Evolutionary conservation across 2,113 vertebrate species (phyloP), one percentile per base, ranked within the genome.

Genomic region (Ivindomyrus marchei): DNA sequence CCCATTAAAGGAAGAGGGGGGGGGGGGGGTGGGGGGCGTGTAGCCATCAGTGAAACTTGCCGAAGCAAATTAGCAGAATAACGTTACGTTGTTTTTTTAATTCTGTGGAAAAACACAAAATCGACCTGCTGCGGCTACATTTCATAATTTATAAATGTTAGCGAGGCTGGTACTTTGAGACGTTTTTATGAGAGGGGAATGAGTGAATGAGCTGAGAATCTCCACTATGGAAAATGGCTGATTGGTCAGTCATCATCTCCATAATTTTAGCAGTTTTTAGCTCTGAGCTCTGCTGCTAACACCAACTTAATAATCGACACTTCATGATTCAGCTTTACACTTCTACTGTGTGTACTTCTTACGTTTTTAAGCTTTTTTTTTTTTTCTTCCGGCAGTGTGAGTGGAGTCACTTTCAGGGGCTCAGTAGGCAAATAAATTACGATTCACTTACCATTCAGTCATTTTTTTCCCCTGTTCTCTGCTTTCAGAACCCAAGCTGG

Each of bases 401-500:
- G 11, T 27, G 66, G 66, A 36, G 66, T 27, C 31, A 74, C 27
- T 31, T 47, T 19, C 46, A 45, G 24, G 1, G 31, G 8, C 27
- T 66, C 24, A 66, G n/a, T 27, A 66, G 62, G 62, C n/a, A 66
- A 66, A 66, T n/a, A 10, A n/a, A 31, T 83, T 45, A 9, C 5
- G 39, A n/a, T 85, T 85, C 45, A n/a, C 13, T 47, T 47, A 85
- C 15, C 19, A 19, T 0, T 36, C 17, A 85, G 87, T 89, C n/a
- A 83, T 83, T 21, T 74, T 50, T 66, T 50, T 17, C 0, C n/a
- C n/a, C 62, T 1, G 13, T 88, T 90, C 1, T 89, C 13, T 84
- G 27, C 7, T 93, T 92, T 89, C 88, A 95, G 95, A 96, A 90
- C 95, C 95, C 39, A 93, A 91, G 89, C 91, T 95, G 47, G 95